A percentile compares a stretch with the other conserved stretches of the same genome.
Conservation (phyloP, 2,797 vertebrate species). For the Cacajao melanocephalus region DNA sequence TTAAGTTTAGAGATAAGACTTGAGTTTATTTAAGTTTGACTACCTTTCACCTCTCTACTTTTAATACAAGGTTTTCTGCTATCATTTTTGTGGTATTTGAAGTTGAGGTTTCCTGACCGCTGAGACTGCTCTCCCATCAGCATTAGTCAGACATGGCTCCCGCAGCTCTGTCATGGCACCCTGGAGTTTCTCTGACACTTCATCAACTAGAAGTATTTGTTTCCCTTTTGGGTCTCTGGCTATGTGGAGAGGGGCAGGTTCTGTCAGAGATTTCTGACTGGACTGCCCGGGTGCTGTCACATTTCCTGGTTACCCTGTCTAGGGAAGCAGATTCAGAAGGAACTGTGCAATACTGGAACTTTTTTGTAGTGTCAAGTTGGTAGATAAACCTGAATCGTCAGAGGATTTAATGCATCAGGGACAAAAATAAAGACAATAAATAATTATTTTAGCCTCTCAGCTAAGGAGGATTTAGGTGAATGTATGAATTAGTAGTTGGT, state of each 20-base stretch:
- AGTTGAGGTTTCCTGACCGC: background rate
- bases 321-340: background rate
- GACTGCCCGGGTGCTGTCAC: constrained; percentile 45
- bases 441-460: background rate
- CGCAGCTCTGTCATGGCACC: constrained; percentile 14
- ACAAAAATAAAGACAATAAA: constrained; percentile 20
- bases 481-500: background rate
- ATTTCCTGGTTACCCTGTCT: background rate
- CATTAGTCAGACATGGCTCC: background rate
- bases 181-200: constrained; percentile 49
- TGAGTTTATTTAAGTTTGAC: background rate
- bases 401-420: background rate
- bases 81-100: background rate
- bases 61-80: constrained; percentile 11
- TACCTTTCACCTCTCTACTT: constrained; percentile 13
- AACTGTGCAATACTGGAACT: background rate
- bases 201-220: background rate
- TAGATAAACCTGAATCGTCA: constrained; percentile 55
- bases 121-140: background rate
- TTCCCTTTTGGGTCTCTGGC: background rate
- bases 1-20: constrained; percentile 5
- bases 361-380: constrained; percentile 43
- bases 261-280: constrained; percentile 29
- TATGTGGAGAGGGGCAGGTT: background rate
- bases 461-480: background rate